Percentiles rank a stretch among this genome's conserved stretches.
These are phyloP conservation scores for Strigamia transsilvanica DNA, from an alignment of 2,888 invertebrate genomes.

Conservation along the genomic window DNA sequence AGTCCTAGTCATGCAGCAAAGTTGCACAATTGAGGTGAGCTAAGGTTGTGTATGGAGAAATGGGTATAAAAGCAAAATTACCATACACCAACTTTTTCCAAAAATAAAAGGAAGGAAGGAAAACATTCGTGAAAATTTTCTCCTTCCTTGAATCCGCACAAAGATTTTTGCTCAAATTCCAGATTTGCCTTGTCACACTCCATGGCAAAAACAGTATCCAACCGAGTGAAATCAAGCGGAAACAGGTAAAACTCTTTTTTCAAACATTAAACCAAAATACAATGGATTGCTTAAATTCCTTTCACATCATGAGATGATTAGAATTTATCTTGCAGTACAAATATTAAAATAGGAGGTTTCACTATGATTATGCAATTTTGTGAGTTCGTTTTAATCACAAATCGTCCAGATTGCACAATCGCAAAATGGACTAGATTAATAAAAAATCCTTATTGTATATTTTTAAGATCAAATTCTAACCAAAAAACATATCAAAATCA, in stretches of 20 bases:
- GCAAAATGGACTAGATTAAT: no score
- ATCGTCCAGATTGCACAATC: no score
- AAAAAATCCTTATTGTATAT: no score
- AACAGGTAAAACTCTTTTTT: neutral
- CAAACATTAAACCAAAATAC: neutral
- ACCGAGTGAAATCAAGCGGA: neutral
- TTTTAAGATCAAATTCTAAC: no score
- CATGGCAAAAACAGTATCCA: slow-evolving; percentile 19
- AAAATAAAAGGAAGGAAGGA: neutral
- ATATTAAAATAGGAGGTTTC: no score
- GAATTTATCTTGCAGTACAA: no score
- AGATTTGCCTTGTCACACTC: slow-evolving; percentile 21
- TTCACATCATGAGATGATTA: neutral
- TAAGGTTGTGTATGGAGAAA: slow-evolving; percentile 13
- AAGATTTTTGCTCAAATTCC: slow-evolving; percentile 26
- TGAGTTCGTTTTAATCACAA: no score
- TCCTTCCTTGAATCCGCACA: slow-evolving; percentile 8
- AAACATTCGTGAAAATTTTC: slow-evolving; percentile 7
- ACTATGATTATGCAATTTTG: no score
- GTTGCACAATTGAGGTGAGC: slow-evolving; percentile 26
- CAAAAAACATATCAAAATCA: no score
- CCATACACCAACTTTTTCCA: slow-evolving; percentile 23
- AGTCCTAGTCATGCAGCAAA: slow-evolving; percentile 30
- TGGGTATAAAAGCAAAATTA: neutral
- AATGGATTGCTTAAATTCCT: neutral